These are phyloP conservation scores for Drosophila quadrilineata DNA, from an alignment of 1,140 invertebrate genomes.

Conservation along the genomic window DNA sequence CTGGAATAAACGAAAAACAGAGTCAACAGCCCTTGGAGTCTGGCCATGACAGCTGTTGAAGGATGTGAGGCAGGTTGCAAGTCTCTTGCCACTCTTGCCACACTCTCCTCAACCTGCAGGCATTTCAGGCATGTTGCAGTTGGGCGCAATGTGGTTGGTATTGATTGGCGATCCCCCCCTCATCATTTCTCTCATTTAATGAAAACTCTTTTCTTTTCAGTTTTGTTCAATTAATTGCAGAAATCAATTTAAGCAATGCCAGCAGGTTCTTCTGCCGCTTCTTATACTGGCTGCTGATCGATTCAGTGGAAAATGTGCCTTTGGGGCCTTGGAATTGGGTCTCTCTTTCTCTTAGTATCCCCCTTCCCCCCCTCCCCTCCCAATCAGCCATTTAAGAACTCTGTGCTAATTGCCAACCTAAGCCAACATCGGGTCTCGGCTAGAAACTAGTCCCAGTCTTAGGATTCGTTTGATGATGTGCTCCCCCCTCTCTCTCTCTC, in stretches of 20 bases:
- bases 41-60: too few relatives aligned
- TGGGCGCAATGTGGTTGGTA: too few relatives aligned
- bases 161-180: too few relatives aligned
- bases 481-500: too few relatives aligned
- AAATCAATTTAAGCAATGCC: slow-evolving; percentile 80
- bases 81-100: too few relatives aligned
- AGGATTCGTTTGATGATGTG: slow-evolving; percentile 34
- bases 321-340: slow-evolving; percentile 59
- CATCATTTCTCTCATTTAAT: too few relatives aligned
- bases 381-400: background rate
- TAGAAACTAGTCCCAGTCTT: slow-evolving; percentile 36
- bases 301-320: slow-evolving; percentile 72
- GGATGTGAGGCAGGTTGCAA: too few relatives aligned
- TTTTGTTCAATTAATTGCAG: slow-evolving; percentile 81
- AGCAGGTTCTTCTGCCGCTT: slow-evolving; percentile 64
- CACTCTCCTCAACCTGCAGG: too few relatives aligned
- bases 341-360: slow-evolving; percentile 9
- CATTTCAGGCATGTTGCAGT: too few relatives aligned
- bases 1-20: too few relatives aligned
- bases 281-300: slow-evolving; percentile 44
- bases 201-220: too few relatives aligned
- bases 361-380: slow-evolving; percentile 42
- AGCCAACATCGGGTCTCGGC: slow-evolving; percentile 16
- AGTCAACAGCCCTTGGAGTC: too few relatives aligned
- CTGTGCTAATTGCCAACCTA: slow-evolving; percentile 63